Evolutionary conservation across 2,797 vertebrate genomes (phyloP), one percentile per base, ranked within the genome.

Genomic region (Alcedo atthis): DNA sequence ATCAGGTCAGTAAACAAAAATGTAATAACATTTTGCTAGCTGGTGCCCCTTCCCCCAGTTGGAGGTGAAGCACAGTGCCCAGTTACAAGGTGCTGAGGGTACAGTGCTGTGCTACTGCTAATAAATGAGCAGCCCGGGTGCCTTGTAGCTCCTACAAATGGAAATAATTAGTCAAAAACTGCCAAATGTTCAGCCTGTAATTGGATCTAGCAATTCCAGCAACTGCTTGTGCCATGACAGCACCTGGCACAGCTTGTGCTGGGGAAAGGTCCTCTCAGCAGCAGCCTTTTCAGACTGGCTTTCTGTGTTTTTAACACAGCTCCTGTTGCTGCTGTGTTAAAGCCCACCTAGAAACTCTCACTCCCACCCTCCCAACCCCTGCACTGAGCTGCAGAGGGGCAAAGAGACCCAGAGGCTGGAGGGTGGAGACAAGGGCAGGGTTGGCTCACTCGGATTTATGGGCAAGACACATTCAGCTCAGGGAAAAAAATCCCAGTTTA

Each of bases 1-100:
- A 59, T 62, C 64, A 80, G 57, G 15, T 92, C 71, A 80, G 42
- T 83, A 85, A 89, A 87, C 49, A 88, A 80, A 90, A 85, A 32
- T 24, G 8, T 59, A 89, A 76, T 85, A 79, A 83, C 64, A 48
- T 69, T 69, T 81, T 63, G 12, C 89, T 86, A 69, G n/a, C 33
- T 85, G 5, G 6, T 74, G 17, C 4, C 20, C 8, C 3, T 5
- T 15, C 4, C 15, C 42, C 37, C 30, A 30, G 0, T 89, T 74
- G 71, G 82, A 94, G 80, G n/a, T 46, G 32, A 30, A 58, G 43
- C 13, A 15, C 15, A 61, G 57, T 42, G 54, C 30, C 24, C 24
- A 22, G 18, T 66, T 89, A 48, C 15, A 62, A 69, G 46, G 45
- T 71, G 32, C 40, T 85, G 37, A 71, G 32, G 14, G 35, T 57